Conservation (phyloP, 1,140 invertebrate species). For the Harlomillsia oculata region DNA sequence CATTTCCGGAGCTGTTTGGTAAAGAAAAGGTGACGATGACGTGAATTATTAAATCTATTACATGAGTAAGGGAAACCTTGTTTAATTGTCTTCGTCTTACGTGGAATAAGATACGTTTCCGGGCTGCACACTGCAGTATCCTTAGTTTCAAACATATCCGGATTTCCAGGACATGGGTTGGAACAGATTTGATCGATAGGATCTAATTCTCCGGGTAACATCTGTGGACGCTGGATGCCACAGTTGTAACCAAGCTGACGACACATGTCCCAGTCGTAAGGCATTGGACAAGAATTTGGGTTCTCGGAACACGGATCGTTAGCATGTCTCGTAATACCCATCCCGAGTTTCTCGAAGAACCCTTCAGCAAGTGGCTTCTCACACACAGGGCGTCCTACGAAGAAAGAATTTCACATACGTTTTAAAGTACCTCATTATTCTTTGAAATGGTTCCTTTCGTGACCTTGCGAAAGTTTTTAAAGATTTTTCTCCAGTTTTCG, state of each 20-base stretch:
- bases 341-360: slow-evolving; percentile 24
- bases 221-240: slow-evolving; percentile 12
- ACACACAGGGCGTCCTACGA: slow-evolving; percentile 19
- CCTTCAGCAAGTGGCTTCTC: slow-evolving; percentile 30
- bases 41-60: not conserved
- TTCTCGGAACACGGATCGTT: slow-evolving; percentile 27
- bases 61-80: not conserved
- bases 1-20: slow-evolving; percentile 9
- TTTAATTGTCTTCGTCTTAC: not conserved
- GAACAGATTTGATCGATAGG: slow-evolving; percentile 24
- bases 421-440: not conserved
- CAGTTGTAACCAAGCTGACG: slow-evolving; percentile 26
- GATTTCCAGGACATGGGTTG: slow-evolving; percentile 33
- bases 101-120: slow-evolving; percentile 25
- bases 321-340: slow-evolving; percentile 6
- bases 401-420: too few relatives aligned
- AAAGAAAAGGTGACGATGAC: not conserved
- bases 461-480: too few relatives aligned
- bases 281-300: slow-evolving; percentile 25
- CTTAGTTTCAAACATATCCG: slow-evolving; percentile 32
- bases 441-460: too few relatives aligned
- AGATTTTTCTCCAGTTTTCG: too few relatives aligned
- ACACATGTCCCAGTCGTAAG: slow-evolving; percentile 31
- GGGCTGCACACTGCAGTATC: slow-evolving; percentile 26
- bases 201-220: slow-evolving; percentile 11